These are phyloP conservation scores for Cataglyphis albicans DNA, from an alignment of 2,888 invertebrate species.

Conservation along the genomic window DNA sequence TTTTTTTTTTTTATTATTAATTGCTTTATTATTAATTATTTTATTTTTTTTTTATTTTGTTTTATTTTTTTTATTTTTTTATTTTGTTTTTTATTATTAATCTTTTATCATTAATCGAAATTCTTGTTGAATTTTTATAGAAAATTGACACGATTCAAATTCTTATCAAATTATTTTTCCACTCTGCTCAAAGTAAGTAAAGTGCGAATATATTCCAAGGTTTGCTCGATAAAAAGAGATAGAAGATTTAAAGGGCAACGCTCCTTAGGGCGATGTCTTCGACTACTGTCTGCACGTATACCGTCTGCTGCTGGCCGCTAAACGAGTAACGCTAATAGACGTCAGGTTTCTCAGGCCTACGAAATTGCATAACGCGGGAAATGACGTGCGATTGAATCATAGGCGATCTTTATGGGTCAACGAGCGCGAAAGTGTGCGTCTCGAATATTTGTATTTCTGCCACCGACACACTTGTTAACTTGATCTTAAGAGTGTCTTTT, in stretches of 20 bases:
- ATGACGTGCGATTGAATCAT: slow-evolving; percentile 55
- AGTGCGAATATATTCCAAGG: background rate
- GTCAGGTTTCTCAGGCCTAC: slow-evolving; percentile 22
- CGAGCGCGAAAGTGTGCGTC: background rate
- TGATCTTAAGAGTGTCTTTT: slow-evolving; percentile 20
- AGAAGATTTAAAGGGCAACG: background rate
- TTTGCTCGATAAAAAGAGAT: background rate
- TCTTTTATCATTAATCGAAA: too few species aligned
- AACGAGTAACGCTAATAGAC: slow-evolving; percentile 31
- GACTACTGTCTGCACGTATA: slow-evolving; percentile 16
- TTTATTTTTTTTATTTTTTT: too few species aligned
- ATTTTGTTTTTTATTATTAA: background rate
- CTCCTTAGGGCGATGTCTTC: background rate
- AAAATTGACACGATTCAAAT: background rate
- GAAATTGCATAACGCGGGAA: slow-evolving; percentile 59
- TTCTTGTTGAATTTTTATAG: too few species aligned
- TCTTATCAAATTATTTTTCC: background rate
- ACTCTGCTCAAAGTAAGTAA: background rate
- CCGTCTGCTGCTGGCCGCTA: background rate
- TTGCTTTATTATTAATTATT: too few species aligned
- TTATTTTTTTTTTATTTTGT: too few species aligned
- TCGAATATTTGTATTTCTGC: background rate
- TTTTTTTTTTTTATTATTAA: too few species aligned
- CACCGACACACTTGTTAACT: background rate
- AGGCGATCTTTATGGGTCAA: slow-evolving; percentile 45